These are phyloP conservation scores for Gavialis gangeticus DNA, from an alignment of 2,113 vertebrate genomes.

Conservation along the genomic window DNA sequence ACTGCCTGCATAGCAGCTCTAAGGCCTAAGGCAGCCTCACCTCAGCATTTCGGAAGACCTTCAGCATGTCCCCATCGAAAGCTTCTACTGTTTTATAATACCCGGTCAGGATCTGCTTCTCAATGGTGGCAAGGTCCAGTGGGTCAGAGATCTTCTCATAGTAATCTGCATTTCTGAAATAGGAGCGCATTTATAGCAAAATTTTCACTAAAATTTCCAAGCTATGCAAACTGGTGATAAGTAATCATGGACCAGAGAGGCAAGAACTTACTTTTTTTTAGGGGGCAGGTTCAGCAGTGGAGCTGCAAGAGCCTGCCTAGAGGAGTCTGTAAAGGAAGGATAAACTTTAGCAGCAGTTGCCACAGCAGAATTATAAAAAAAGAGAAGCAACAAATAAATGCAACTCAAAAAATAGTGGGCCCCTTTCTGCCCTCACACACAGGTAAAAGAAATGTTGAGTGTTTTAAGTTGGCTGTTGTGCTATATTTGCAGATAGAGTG, in stretches of 20 bases:
- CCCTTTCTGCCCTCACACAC: not conserved
- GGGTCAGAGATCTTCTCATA: slow-evolving; percentile 98
- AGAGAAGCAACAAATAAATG: not conserved
- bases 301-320: slow-evolving; percentile 90
- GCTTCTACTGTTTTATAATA: slow-evolving; percentile 97
- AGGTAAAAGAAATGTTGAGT: not conserved
- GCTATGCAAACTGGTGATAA: not conserved
- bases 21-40: slow-evolving; percentile 76
- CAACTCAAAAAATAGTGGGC: not conserved
- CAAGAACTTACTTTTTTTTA: slow-evolving; percentile 92
- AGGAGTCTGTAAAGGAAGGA: slow-evolving; percentile 85
- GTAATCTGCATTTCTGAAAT: slow-evolving; percentile 92
- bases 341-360: not conserved
- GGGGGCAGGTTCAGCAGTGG: slow-evolving; percentile 95
- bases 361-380: not conserved
- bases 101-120: slow-evolving; percentile 96
- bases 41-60: slow-evolving; percentile 98
- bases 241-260: accelerated
- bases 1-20: not conserved
- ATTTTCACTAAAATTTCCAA: not conserved
- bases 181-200: accelerated
- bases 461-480: not conserved
- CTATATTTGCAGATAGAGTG: accelerated
- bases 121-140: slow-evolving; percentile 93
- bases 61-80: slow-evolving; percentile 98